Base-by-base conservation (phyloP, 2,113 vertebrate species). In the Vulpes lagopus region DNA sequence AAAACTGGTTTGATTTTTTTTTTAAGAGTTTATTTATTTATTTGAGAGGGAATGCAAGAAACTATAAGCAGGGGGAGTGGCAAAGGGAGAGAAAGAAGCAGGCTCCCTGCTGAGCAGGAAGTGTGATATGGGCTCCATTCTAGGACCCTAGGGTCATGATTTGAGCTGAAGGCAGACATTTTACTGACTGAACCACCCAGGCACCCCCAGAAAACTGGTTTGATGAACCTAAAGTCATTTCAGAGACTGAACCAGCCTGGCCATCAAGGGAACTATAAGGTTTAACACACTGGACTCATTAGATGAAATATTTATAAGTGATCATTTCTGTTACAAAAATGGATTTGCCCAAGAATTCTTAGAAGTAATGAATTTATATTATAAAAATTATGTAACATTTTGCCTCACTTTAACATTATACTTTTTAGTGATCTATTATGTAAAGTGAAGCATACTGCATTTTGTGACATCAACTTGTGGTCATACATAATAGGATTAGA, bases 281-380 rank as follows among this genome's bases (percentile, higher is more conserved):
- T 87, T 96, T 67, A 91, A 92, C 23, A 74, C 30, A 91, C n/a
- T 74, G 65, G 9, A 79, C 82, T 94, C 94, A 76, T 14, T 89
- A 30, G 62, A 35, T 86, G 43, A 8, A 60, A 16, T n/a, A 73
- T 90, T 74, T 92, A 74, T 59, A 93, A 82, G 57, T 93, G 60
- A 30, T 83, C 7, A 59, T 95, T 96, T 96, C 62, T 92, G 12
- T 92, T 57, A 89, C n/a, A 35, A 57, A 89, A 51, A 76, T 82
- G 17, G 10, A 85, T 55, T 95, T 57, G 86, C 8, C 8, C 2
- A 81, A 73, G 82, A 93, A 35, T 95, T 92, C 49, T 95, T 96
- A 93, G 20, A 97, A 95, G 86, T 57, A 95, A 8, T 38, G 23
- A 76, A 76, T 97, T 92, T 16, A 12, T 84, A 22, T 71, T 67